Percentiles rank a stretch among this genome's conserved stretches.
Evolutionary conservation across 2,797 vertebrate species (phyloP).

Genomic region (Podargus strigoides): DNA sequence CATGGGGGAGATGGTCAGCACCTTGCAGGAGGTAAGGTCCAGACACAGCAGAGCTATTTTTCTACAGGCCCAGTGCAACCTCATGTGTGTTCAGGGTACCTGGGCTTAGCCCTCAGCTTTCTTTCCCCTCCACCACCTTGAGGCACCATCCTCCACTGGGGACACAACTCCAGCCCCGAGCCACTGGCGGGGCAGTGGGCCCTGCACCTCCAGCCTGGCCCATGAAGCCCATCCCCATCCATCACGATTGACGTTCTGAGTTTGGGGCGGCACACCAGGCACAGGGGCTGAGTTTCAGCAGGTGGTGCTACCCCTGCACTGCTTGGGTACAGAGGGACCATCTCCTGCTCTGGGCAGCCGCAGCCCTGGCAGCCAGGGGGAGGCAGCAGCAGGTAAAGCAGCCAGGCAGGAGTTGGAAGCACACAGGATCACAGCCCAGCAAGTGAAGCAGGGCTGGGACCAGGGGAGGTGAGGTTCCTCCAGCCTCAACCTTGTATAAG

Average conservation of each 20-base stretch:
- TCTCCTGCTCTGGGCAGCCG: background rate
- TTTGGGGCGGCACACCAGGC: background rate
- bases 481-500: background rate
- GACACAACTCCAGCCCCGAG: background rate
- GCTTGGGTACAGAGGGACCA: background rate
- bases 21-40: background rate
- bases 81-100: no score
- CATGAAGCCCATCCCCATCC: background rate
- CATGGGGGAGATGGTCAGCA: background rate
- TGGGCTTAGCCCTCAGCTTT: background rate
- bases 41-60: background rate
- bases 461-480: background rate
- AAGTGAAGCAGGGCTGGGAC: fast-evolving
- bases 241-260: background rate
- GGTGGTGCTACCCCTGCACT: no score
- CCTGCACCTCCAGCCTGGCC: background rate
- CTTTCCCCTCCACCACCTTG: background rate
- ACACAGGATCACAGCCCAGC: fast-evolving
- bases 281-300: background rate
- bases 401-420: background rate
- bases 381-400: background rate
- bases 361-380: background rate
- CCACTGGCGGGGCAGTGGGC: fast-evolving
- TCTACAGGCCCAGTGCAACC: background rate
- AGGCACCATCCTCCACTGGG: background rate